These are phyloP conservation scores for Nephrotoma guestfalica DNA, from an alignment of 2,888 invertebrate species.

Conservation along the genomic window DNA sequence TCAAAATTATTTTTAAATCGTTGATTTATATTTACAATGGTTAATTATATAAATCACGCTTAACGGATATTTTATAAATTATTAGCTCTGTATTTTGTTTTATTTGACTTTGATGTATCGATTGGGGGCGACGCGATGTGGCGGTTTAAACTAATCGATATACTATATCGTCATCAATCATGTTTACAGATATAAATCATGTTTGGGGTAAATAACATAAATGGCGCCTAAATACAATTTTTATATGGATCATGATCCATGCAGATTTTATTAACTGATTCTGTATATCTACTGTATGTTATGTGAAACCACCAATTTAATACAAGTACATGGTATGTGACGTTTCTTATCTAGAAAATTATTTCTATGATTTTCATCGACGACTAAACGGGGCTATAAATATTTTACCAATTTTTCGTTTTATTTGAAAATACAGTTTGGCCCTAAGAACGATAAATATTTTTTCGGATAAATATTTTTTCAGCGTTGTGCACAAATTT, in stretches of 20 bases:
- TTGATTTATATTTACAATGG: background rate
- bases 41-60: background rate
- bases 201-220: no score
- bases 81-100: background rate
- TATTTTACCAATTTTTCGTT: no score
- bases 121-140: background rate
- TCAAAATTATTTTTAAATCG: background rate
- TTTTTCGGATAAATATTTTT: background rate
- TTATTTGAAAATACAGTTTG: no score
- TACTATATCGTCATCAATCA: background rate
- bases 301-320: no score
- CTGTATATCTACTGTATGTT: background rate
- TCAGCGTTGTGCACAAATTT: background rate
- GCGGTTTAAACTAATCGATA: background rate
- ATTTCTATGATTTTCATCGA: no score
- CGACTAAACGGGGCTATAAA: no score
- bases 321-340: no score
- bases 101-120: background rate
- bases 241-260: no score
- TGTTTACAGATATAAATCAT: background rate
- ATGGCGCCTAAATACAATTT: no score
- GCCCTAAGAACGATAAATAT: no score
- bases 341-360: no score
- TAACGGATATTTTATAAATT: background rate
- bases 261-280: background rate